These are phyloP conservation scores for Drosophila buzzatii DNA, from an alignment of 2,888 invertebrate genomes.

Conservation along the genomic window DNA sequence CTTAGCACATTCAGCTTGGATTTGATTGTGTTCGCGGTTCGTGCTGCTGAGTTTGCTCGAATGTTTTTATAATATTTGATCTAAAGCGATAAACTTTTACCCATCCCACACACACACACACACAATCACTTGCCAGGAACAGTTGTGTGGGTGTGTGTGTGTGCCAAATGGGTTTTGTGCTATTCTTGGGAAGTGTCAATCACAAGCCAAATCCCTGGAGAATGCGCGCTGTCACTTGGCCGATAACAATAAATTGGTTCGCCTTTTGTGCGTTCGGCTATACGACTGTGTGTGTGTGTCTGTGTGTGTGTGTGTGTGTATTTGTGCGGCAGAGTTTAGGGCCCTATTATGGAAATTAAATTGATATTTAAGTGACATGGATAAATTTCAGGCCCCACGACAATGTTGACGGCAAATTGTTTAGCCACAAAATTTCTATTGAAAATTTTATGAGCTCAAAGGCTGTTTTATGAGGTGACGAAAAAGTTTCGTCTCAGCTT, in stretches of 20 bases:
- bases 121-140: not conserved
- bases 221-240: constrained; percentile 58
- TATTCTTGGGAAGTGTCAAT: constrained; percentile 73
- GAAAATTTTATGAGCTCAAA: constrained; percentile 77
- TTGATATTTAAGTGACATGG: constrained; percentile 81
- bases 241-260: constrained; percentile 71
- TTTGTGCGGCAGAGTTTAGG: constrained; percentile 42
- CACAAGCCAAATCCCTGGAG: constrained; percentile 65
- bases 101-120: not conserved
- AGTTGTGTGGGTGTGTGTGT: not conserved
- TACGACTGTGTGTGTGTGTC: constrained; percentile 7
- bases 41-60: constrained; percentile 35
- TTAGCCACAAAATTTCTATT: constrained; percentile 63
- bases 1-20: constrained; percentile 44
- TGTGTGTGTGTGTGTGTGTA: constrained; percentile 29
- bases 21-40: constrained; percentile 43
- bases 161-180: constrained; percentile 25
- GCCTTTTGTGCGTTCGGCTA: constrained; percentile 27
- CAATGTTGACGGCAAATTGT: constrained; percentile 73
- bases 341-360: constrained; percentile 82
- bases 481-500: constrained; percentile 34
- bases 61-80: constrained; percentile 68
- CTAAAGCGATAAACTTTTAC: constrained; percentile 48
- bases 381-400: constrained; percentile 64
- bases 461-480: constrained; percentile 46